Percentiles rank a stretch among this genome's conserved stretches.
phyloP scores from a whole-genome alignment of 2,888 invertebrate genomes.

The Anarsia innoxiella region DNA sequence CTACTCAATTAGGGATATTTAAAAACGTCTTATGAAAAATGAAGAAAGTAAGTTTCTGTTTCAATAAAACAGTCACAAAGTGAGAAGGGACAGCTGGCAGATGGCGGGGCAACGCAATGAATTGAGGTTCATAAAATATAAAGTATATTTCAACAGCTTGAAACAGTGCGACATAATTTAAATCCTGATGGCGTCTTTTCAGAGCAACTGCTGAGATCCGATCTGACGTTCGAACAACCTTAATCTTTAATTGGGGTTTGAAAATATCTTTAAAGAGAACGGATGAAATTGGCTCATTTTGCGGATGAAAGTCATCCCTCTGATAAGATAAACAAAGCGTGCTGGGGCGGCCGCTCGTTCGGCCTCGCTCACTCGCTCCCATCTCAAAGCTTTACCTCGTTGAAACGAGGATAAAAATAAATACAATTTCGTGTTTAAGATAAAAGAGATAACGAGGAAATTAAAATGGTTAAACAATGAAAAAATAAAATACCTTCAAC shows the following conservation, averaged over 20 bases:
- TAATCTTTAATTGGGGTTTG: constrained; percentile 29
- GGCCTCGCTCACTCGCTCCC: constrained; percentile 12
- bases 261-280: constrained; percentile 27
- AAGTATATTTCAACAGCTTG: constrained; percentile 30
- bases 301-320: constrained; percentile 31
- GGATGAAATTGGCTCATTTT: constrained; percentile 31
- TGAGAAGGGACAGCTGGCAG: constrained; percentile 43
- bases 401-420: constrained; percentile 26
- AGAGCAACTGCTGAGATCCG: constrained; percentile 2
- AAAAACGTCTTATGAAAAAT: background rate
- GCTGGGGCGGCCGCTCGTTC: constrained; percentile 10
- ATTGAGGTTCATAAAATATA: constrained; percentile 31
- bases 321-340: constrained; percentile 31
- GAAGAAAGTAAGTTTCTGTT: constrained; percentile 24
- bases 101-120: constrained; percentile 36
- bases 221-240: constrained; percentile 14
- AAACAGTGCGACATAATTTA: constrained; percentile 23
- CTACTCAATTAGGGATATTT: background rate
- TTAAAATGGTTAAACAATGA: constrained; percentile 11
- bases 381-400: constrained; percentile 13
- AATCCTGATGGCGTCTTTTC: constrained; percentile 16
- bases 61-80: constrained; percentile 39
- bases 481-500: background rate
- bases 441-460: constrained; percentile 14
- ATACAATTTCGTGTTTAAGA: constrained; percentile 20